A percentile compares a stretch with the other conserved stretches of the same genome.
Evolutionary conservation across 2,888 invertebrate genomes (phyloP).

Genomic region (Horisme vitalbata): DNA sequence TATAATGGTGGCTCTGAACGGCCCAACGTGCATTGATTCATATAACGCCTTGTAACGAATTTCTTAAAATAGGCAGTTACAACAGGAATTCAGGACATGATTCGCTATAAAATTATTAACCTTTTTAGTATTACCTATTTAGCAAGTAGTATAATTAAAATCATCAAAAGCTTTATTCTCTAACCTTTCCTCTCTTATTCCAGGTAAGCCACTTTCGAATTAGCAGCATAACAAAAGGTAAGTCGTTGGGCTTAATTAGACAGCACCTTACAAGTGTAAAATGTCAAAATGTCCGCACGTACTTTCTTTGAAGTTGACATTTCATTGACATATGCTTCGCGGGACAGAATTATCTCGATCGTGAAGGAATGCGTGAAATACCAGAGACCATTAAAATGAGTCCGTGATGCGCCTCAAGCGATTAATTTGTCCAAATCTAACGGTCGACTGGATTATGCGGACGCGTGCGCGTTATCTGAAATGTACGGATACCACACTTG

Average conservation of each 20-base stretch:
- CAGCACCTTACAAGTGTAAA: not conserved
- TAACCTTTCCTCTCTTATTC: conserved; percentile 29
- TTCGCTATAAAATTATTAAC: too few species aligned
- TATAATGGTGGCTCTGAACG: too few species aligned
- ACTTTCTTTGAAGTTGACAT: conserved; percentile 20
- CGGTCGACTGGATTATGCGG: conserved; percentile 6
- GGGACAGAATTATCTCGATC: conserved; percentile 7
- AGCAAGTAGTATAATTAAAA: too few species aligned
- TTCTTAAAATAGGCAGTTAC: too few species aligned
- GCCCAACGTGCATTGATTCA: too few species aligned
- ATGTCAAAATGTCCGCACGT: conserved; percentile 30
- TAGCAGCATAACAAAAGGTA: too few species aligned
- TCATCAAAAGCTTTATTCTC: not conserved
- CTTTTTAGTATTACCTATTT: too few species aligned
- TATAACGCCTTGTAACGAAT: too few species aligned
- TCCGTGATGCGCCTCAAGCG: conserved; percentile 17
- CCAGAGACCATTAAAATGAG: conserved; percentile 2
- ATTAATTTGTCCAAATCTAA: conserved; percentile 26
- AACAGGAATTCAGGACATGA: too few species aligned
- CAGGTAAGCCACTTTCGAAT: too few species aligned
- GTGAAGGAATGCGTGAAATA: conserved; percentile 11
- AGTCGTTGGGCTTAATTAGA: too few species aligned
- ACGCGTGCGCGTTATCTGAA: conserved; percentile 13
- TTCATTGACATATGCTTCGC: conserved; percentile 12
- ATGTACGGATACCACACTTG: conserved; percentile 6